phyloP scores from a whole-genome alignment of 2,797 vertebrate species.

The Platyrinchus mystaceus region DNA sequence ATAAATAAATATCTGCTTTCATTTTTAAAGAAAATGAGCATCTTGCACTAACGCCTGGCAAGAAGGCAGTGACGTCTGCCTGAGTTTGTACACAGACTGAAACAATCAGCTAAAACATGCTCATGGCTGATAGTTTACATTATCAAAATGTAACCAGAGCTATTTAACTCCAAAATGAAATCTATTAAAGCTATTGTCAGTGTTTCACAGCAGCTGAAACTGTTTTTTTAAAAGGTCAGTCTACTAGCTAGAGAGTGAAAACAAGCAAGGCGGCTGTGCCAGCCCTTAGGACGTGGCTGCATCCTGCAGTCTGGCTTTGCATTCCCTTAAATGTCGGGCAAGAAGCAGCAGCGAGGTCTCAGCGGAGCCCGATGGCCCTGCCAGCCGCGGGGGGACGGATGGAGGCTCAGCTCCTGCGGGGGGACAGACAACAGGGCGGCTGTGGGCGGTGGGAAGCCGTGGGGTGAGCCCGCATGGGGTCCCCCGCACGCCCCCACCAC shows the following conservation, averaged over 20 bases:
- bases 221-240: conserved; percentile 18
- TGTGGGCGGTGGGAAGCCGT: background rate
- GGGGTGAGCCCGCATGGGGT: accelerated
- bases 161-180: background rate
- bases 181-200: conserved; percentile 19
- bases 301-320: background rate
- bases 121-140: background rate
- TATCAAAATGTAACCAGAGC: background rate
- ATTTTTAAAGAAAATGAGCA: background rate
- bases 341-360: background rate
- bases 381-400: accelerated
- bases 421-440: background rate
- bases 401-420: accelerated
- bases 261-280: conserved; percentile 16
- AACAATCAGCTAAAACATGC: background rate
- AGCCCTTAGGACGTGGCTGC: conserved; percentile 1
- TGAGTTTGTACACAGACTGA: conserved; percentile 22
- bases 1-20: background rate
- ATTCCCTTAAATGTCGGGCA: conserved; percentile 28
- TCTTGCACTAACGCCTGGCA: background rate
- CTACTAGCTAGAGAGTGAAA: conserved; percentile 28
- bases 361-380: background rate
- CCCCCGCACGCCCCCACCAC: background rate
- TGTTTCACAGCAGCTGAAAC: conserved; percentile 24
- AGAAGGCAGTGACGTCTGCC: conserved; percentile 23